A percentile compares a stretch with the other conserved stretches of the same genome.
These are phyloP conservation scores for Tenthredo livida DNA, from an alignment of 2,888 invertebrate species.

Conservation along the genomic window DNA sequence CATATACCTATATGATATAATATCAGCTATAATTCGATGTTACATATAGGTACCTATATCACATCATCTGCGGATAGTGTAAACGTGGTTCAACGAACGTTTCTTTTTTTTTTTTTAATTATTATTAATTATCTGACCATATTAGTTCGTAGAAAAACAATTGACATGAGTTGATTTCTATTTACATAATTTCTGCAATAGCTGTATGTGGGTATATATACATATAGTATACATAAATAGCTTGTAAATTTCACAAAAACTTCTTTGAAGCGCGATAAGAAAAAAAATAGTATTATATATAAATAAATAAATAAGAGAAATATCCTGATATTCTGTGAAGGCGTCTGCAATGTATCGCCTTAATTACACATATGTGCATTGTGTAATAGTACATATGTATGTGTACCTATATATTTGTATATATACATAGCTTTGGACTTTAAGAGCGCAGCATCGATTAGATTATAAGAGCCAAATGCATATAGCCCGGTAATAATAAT, in stretches of 20 bases:
- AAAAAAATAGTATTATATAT: neutral
- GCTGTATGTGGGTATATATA: no score
- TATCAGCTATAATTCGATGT: no score
- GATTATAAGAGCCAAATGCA: neutral
- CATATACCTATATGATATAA: no score
- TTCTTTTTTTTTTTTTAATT: no score
- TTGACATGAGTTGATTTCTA: no score
- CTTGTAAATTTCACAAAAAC: neutral
- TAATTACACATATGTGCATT: neutral
- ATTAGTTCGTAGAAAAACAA: no score
- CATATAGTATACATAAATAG: no score
- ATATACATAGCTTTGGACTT: neutral
- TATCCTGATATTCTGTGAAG: neutral
- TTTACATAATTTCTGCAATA: no score
- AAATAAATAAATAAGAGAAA: neutral
- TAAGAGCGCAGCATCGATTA: constrained; percentile 7
- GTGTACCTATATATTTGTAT: neutral
- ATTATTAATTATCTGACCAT: neutral
- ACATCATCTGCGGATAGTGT: no score
- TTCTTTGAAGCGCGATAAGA: neutral
- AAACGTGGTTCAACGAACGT: no score
- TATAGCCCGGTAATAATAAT: neutral
- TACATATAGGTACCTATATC: no score
- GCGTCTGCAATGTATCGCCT: neutral
- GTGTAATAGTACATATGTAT: neutral